Evolutionary conservation across 2,797 vertebrate genomes (phyloP), one percentile per base, ranked within the genome.

Genomic region (Delichon dasypus): DNA sequence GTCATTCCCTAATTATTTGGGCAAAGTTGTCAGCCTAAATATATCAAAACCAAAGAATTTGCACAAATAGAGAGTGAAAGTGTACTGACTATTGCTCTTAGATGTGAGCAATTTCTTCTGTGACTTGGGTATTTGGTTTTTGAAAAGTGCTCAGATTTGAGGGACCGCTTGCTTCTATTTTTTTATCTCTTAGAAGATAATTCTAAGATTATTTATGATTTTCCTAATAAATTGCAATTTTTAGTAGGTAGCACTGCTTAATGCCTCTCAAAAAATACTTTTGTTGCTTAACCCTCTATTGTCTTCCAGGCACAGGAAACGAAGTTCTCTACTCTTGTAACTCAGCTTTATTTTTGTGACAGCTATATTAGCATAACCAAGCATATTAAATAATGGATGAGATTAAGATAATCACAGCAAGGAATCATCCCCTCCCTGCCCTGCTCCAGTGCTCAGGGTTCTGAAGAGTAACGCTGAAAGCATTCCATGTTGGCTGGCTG

Each of bases 21-120:
- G 61, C 45, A 91, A 80, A 71, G 26, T 89, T 88, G 78, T 94
- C 93, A 91, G 50, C 61, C 68, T 83, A 34, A 85, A 85, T 93
- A 74, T 20, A 80, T 89, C 71, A 77, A 87, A 90, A 2, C 32
- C 36, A 55, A 90, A 66, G 67, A 82, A 87, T 36, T 66, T 76
- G 38, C 54, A n/a, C 44, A 76, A 86, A 71, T 29, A 82, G 22
- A 55, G 80, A 57, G 22, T 67, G 85, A 51, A 85, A 90, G 42
- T 47, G 7, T 67, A 13, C 45, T 17, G 36, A 23, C 8, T 9
- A 0, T 27, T 77, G 51, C 60, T 76, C 29, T 77, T 54, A n/a
- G 45, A 47, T 51, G 17, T 72, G 89, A 75, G 10, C 66, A 17
- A 27, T 91, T 94, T 85, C 44, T 15, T 84, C 38, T 79, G 7